Evolutionary conservation across 2,113 vertebrate genomes (phyloP).

Genomic region (Poeciliopsis occidentalis): DNA sequence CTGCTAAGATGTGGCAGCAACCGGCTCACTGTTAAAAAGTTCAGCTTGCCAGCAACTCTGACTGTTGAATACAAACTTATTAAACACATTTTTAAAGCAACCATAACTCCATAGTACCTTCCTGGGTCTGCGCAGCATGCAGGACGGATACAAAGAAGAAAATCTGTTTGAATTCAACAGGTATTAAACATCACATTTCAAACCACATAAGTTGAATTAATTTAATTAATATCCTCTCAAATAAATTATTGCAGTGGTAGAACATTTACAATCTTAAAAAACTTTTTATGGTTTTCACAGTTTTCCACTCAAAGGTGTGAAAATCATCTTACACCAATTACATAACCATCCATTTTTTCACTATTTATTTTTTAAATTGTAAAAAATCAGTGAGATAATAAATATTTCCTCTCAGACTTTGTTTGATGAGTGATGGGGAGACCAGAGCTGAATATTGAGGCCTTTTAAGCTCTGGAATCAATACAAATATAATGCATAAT

Average conservation of each 20-base stretch:
- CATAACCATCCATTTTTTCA: not conserved
- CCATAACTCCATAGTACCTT: not conserved
- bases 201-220: no score
- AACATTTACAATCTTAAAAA: not conserved
- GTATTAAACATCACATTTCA: no score
- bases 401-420: conserved; percentile 1
- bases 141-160: no score
- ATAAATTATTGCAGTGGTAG: not conserved
- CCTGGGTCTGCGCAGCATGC: not conserved
- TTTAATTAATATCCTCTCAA: not conserved
- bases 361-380: not conserved
- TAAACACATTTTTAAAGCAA: not conserved
- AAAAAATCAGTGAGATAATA: not conserved
- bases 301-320: not conserved
- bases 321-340: not conserved
- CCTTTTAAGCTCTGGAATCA: conserved; percentile 47
- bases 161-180: no score
- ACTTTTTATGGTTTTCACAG: not conserved
- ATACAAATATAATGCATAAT: conserved; percentile 17
- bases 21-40: no score
- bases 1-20: no score
- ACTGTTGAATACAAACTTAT: not conserved
- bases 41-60: no score
- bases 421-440: conserved; percentile 8
- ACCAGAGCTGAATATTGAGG: not conserved